These are phyloP conservation scores for Psilanteris sp. DNA, from an alignment of 1,140 invertebrate genomes.

Conservation along the genomic window DNA sequence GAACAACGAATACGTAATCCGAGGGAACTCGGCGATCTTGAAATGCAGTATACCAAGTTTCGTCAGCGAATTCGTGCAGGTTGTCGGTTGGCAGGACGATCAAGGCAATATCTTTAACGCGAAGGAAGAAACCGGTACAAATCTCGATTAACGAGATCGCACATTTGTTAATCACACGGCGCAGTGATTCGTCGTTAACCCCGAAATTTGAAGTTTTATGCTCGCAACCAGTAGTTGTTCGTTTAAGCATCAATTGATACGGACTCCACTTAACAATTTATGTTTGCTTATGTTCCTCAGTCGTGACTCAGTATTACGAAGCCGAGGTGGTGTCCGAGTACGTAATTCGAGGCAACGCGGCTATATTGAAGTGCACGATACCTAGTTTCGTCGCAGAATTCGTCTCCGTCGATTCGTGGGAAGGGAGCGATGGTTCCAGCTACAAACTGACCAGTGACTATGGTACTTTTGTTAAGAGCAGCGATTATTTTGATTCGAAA, in stretches of 20 bases:
- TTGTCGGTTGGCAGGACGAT: slow-evolving; percentile 91
- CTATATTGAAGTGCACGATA: slow-evolving; percentile 94
- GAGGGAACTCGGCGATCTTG: slow-evolving; percentile 94
- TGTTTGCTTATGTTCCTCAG: slow-evolving; percentile 79
- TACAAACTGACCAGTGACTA: slow-evolving; percentile 81
- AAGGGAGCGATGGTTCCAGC: slow-evolving; percentile 87
- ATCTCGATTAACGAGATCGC: neutral
- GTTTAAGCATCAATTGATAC: slow-evolving; percentile 1
- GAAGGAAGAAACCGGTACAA: slow-evolving; percentile 76
- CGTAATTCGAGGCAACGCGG: slow-evolving; percentile 94
- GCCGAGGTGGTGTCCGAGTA: slow-evolving; percentile 95
- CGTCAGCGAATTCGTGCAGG: slow-evolving; percentile 93
- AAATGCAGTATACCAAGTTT: slow-evolving; percentile 96
- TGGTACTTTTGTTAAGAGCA: slow-evolving; percentile 71
- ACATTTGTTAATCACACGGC: slow-evolving; percentile 18
- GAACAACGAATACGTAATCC: slow-evolving; percentile 95
- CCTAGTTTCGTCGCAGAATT: slow-evolving; percentile 95
- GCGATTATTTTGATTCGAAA: no score
- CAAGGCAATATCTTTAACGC: slow-evolving; percentile 85
- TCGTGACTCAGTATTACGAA: slow-evolving; percentile 94
- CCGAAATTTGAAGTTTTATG: slow-evolving; percentile 43
- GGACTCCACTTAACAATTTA: slow-evolving; percentile 7
- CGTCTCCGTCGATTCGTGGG: slow-evolving; percentile 93
- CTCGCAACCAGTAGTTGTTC: slow-evolving; percentile 45
- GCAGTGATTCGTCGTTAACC: slow-evolving; percentile 55